These are phyloP conservation scores for Lophius americanus DNA, from an alignment of 2,797 vertebrate genomes.

Conservation along the genomic window DNA sequence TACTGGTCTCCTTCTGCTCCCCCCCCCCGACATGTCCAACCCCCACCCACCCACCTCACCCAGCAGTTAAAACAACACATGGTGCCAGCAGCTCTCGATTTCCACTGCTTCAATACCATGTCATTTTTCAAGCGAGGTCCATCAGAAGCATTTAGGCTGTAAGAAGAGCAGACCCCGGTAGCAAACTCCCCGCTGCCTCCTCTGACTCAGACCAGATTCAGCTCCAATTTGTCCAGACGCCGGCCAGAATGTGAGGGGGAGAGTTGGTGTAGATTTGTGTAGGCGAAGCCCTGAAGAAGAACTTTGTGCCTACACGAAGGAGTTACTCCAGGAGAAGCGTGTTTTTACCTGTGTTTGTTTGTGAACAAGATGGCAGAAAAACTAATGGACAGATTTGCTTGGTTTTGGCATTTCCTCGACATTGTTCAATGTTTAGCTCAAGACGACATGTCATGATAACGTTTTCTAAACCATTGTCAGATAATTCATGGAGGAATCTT, in stretches of 20 bases:
- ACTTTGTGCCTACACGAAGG: neutral
- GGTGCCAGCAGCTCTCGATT: conserved; percentile 70
- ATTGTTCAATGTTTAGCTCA: no score
- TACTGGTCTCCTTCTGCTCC: conserved; percentile 3
- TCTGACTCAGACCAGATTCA: conserved; percentile 63
- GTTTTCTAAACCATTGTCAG: no score
- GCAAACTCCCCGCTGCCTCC: conserved; percentile 52
- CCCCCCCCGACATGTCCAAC: neutral
- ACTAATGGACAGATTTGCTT: no score
- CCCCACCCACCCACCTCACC: neutral
- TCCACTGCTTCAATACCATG: conserved; percentile 71
- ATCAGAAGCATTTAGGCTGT: conserved; percentile 74
- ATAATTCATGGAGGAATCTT: no score
- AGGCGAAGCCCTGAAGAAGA: conserved; percentile 14
- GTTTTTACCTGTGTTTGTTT: no score
- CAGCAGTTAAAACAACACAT: conserved; percentile 65
- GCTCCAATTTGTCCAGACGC: conserved; percentile 73
- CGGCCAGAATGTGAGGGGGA: conserved; percentile 38
- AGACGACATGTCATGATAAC: no score
- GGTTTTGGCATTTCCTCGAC: no score
- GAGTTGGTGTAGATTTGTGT: conserved; percentile 17
- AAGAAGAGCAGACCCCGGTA: conserved; percentile 72
- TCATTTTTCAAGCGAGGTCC: conserved; percentile 69
- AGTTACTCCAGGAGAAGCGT: no score
- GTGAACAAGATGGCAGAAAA: no score